Percentiles rank a stretch among this genome's conserved stretches.
These are phyloP conservation scores for Podargus strigoides DNA, from an alignment of 2,797 vertebrate species.

Conservation along the genomic window DNA sequence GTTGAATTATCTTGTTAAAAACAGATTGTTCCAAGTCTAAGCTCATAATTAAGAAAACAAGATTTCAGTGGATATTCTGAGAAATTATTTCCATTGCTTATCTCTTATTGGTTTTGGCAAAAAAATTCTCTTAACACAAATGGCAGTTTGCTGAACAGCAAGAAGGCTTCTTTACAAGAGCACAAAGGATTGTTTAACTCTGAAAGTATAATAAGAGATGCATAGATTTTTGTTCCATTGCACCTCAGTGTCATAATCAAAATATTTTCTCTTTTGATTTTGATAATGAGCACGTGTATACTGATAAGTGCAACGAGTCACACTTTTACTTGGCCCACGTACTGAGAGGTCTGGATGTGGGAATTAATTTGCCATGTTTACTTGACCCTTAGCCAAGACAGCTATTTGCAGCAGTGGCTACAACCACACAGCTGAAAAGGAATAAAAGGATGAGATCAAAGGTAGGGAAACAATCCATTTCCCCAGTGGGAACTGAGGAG, in stretches of 20 bases:
- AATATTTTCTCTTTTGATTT: neutral
- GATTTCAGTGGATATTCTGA: neutral
- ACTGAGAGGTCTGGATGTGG: neutral
- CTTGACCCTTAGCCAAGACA: neutral
- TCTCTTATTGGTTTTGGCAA: neutral
- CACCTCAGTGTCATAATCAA: neutral
- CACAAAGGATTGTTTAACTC: neutral
- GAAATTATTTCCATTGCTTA: neutral
- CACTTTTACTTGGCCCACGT: neutral
- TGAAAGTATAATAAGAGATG: neutral
- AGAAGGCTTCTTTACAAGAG: neutral
- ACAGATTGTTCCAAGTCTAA: neutral
- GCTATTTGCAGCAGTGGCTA: neutral
- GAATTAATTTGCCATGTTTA: neutral
- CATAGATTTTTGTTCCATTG: neutral
- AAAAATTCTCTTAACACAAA: neutral
- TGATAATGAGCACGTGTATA: neutral
- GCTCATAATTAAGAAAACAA: neutral
- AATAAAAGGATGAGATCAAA: neutral
- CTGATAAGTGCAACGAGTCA: neutral
- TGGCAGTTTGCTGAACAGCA: neutral
- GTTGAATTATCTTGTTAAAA: neutral
- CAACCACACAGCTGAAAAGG: accelerated
- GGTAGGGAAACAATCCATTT: neutral
- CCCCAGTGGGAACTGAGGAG: neutral